Evolutionary conservation across 2,888 invertebrate genomes (phyloP).

Genomic region (Hirtodrosophila duncani): DNA sequence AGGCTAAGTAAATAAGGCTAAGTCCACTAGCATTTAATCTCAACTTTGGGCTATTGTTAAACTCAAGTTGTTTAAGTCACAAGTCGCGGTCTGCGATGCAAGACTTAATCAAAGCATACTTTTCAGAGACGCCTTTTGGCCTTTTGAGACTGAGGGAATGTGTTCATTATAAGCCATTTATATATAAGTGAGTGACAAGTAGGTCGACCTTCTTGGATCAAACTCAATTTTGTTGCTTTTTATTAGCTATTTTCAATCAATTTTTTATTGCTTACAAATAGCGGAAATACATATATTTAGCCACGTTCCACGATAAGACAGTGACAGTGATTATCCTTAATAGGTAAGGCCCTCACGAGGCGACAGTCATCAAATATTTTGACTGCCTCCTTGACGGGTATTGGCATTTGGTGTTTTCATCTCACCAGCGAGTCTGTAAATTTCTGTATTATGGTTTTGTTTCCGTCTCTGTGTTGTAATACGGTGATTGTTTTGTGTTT

Average conservation of each 20-base stretch:
- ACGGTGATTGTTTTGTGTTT: conserved; percentile 15
- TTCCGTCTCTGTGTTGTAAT: conserved; percentile 42
- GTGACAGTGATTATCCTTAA: conserved; percentile 9
- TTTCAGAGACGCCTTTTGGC: too few species aligned
- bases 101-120: too few species aligned
- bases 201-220: too few species aligned
- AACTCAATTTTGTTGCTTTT: not conserved
- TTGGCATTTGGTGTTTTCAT: conserved; percentile 60
- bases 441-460: conserved; percentile 36
- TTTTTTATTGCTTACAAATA: conserved; percentile 38
- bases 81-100: too few species aligned
- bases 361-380: conserved; percentile 38
- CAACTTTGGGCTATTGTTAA: too few species aligned
- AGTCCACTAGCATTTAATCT: too few species aligned
- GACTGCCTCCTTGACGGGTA: conserved; percentile 34
- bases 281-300: conserved; percentile 43
- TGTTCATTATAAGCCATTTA: too few species aligned
- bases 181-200: too few species aligned
- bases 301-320: not conserved
- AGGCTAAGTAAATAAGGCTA: too few species aligned
- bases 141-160: too few species aligned
- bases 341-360: too few species aligned
- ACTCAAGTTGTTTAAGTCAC: too few species aligned
- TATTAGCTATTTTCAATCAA: conserved; percentile 22
- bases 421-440: conserved; percentile 33